These are phyloP conservation scores for Holocentrus rufus DNA, from an alignment of 2,797 vertebrate species.

Conservation along the genomic window DNA sequence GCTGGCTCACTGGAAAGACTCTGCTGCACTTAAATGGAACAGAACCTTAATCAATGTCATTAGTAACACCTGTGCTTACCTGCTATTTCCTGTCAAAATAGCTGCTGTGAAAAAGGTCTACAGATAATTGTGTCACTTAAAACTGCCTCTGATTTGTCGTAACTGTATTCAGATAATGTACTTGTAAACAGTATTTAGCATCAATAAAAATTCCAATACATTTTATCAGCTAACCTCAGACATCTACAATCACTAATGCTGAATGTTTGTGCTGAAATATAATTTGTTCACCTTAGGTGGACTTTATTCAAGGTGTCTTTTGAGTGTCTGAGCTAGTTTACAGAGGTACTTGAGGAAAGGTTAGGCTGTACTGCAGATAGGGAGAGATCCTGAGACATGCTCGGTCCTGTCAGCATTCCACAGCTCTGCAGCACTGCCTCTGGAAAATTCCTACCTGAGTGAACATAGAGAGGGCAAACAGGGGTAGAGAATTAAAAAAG, in stretches of 20 bases:
- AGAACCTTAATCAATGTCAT: too few relatives aligned
- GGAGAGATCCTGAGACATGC: slow-evolving; percentile 79
- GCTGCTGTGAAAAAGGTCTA: too few relatives aligned
- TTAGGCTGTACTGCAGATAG: slow-evolving; percentile 67
- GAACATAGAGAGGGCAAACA: slow-evolving; percentile 18
- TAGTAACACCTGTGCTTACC: too few relatives aligned
- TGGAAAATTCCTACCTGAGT: slow-evolving; percentile 84
- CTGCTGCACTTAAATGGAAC: too few relatives aligned
- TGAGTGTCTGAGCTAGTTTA: slow-evolving; percentile 40
- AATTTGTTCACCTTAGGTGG: slow-evolving; percentile 11
- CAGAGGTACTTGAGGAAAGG: slow-evolving; percentile 43
- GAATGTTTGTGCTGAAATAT: neutral
- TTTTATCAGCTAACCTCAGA: neutral
- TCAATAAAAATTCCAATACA: neutral
- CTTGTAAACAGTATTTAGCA: too few relatives aligned
- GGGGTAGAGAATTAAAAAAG: slow-evolving; percentile 12
- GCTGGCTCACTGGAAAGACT: too few relatives aligned
- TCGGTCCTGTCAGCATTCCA: slow-evolving; percentile 89
- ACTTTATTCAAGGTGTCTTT: slow-evolving; percentile 11
- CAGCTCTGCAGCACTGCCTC: slow-evolving; percentile 79
- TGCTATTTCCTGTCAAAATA: too few relatives aligned
- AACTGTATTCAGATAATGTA: too few relatives aligned
- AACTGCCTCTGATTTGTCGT: too few relatives aligned
- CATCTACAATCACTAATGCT: neutral
- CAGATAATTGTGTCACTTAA: neutral